Conservation (phyloP, 2,888 invertebrate genomes). For the Mimas tiliae region DNA sequence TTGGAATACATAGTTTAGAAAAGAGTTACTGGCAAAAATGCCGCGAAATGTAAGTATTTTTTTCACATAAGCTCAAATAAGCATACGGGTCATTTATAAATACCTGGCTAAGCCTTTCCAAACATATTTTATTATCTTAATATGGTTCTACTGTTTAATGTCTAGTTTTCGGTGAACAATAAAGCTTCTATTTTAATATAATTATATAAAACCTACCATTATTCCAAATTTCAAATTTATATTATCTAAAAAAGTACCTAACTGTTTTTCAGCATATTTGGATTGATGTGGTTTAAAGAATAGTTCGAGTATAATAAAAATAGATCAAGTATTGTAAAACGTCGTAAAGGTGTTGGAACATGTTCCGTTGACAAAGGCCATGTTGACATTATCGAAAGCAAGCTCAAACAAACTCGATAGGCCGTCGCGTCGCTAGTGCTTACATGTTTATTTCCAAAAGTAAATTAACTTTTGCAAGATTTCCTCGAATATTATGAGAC, state of each 20-base stretch:
- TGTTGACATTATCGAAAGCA: slow-evolving; percentile 82
- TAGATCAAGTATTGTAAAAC: slow-evolving; percentile 60
- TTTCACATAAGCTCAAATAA: too few relatives aligned
- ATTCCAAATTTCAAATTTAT: too few relatives aligned
- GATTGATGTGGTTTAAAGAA: neutral
- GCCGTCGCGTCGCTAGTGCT: slow-evolving; percentile 54
- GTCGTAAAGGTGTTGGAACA: slow-evolving; percentile 66
- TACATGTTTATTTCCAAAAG: slow-evolving; percentile 74
- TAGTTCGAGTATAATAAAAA: slow-evolving; percentile 43
- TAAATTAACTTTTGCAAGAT: slow-evolving; percentile 64
- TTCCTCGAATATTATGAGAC: slow-evolving; percentile 47
- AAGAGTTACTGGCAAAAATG: neutral
- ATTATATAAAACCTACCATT: too few relatives aligned
- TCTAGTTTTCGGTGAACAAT: too few relatives aligned
- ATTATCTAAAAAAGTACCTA: too few relatives aligned
- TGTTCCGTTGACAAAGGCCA: slow-evolving; percentile 71
- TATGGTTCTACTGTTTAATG: too few relatives aligned
- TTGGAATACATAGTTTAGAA: neutral
- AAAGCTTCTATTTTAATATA: too few relatives aligned
- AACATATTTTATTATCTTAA: too few relatives aligned
- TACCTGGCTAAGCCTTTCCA: too few relatives aligned
- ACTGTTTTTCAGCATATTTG: too few relatives aligned
- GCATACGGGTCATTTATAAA: too few relatives aligned
- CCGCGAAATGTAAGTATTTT: too few relatives aligned
- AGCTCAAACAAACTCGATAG: slow-evolving; percentile 69